Conservation (phyloP, 2,888 invertebrate genomes). For the Acanthosepion lycidas region DNA sequence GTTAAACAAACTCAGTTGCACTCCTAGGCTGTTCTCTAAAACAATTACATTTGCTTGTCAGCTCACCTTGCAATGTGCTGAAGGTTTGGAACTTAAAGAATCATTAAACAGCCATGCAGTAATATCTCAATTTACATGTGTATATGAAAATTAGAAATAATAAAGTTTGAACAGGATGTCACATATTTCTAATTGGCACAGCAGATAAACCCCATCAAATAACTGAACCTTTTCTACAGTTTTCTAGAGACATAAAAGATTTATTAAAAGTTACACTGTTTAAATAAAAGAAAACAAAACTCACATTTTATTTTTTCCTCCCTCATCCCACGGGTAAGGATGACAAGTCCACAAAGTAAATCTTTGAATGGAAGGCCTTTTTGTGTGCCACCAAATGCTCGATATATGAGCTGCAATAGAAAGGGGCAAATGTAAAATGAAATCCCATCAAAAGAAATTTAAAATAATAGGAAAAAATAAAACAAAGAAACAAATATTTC, state of each 20-base stretch:
- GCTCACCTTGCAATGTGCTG: no score
- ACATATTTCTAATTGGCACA: no score
- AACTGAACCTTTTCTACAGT: neutral
- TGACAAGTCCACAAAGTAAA: slow-evolving; percentile 87
- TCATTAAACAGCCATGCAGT: no score
- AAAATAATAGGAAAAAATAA: neutral
- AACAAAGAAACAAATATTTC: neutral
- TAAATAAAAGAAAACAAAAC: slow-evolving; percentile 71
- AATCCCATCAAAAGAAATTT: neutral
- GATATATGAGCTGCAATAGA: slow-evolving; percentile 81
- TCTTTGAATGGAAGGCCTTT: slow-evolving; percentile 89
- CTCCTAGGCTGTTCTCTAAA: no score
- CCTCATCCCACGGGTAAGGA: slow-evolving; percentile 87
- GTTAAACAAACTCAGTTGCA: no score
- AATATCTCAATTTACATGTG: no score
- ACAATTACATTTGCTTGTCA: no score
- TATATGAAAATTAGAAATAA: no score
- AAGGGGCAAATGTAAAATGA: neutral
- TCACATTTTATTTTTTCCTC: slow-evolving; percentile 88
- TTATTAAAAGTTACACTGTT: neutral
- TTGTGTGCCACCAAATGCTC: slow-evolving; percentile 87
- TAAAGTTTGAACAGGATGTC: no score
- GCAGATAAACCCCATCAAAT: no score
- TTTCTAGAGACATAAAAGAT: neutral
- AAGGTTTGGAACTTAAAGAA: no score